phyloP scores from a whole-genome alignment of 2,888 invertebrate species.

The Cheilosia urbana region DNA sequence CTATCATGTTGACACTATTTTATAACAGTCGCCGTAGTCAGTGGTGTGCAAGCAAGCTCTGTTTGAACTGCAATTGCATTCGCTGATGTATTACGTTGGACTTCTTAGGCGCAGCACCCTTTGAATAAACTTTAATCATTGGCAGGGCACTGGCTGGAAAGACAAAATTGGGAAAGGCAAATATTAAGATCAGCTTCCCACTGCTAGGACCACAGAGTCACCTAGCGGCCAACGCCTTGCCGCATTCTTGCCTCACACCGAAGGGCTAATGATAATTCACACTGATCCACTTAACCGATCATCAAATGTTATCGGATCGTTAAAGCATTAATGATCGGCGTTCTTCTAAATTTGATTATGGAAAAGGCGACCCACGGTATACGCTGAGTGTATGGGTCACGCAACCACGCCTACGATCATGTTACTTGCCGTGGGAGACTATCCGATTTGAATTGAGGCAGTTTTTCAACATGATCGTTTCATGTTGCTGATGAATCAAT shows the following conservation, averaged over 20 bases:
- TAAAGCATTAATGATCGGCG: slow-evolving; percentile 48
- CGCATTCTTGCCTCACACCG: background rate
- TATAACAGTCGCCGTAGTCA: background rate
- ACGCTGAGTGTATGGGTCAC: slow-evolving; percentile 15
- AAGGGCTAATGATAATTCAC: slow-evolving; percentile 29
- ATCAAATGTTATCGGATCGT: slow-evolving; percentile 42
- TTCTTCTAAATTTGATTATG: slow-evolving; percentile 18
- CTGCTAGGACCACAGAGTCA: slow-evolving; percentile 1
- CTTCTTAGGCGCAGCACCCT: background rate
- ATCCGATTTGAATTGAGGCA: slow-evolving; percentile 23
- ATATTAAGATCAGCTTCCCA: background rate
- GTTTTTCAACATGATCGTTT: slow-evolving; percentile 42
- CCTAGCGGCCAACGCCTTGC: background rate
- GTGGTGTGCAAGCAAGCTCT: background rate
- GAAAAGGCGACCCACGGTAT: background rate
- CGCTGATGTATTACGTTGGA: too few species aligned
- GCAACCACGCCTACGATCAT: slow-evolving; percentile 47
- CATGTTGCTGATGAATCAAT: slow-evolving; percentile 1
- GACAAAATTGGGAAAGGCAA: slow-evolving; percentile 5
- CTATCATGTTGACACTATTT: slow-evolving; percentile 39
- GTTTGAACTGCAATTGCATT: background rate
- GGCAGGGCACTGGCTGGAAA: background rate
- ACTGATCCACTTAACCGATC: slow-evolving; percentile 18
- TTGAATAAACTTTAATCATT: background rate
- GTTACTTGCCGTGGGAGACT: background rate